Percentiles rank a stretch among this genome's conserved stretches.
phyloP scores from a whole-genome alignment of 2,797 vertebrate genomes.

The Cetoscarus ocellatus region DNA sequence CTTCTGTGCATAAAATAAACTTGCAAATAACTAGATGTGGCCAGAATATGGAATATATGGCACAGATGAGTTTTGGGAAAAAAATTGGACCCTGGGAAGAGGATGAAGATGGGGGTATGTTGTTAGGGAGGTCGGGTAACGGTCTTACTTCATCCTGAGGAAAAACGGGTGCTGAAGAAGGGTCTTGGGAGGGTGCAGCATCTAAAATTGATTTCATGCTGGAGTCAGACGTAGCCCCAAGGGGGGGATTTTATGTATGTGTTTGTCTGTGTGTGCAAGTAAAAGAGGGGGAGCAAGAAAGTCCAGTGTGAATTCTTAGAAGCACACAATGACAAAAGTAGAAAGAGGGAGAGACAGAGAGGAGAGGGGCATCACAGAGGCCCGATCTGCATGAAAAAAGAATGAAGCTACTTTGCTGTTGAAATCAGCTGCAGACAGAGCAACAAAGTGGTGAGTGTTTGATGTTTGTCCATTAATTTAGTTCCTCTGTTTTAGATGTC shows the following conservation, averaged over 20 bases:
- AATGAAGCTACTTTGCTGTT: constrained; percentile 58
- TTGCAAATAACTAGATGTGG: background rate
- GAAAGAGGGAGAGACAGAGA: constrained; percentile 43
- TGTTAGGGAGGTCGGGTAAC: constrained; percentile 42
- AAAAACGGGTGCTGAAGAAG: constrained; percentile 70
- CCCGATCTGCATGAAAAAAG: constrained; percentile 73
- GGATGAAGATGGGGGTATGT: constrained; percentile 41
- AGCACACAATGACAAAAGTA: constrained; percentile 61
- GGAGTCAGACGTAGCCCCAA: constrained; percentile 76
- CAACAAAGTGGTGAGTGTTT: constrained; percentile 40
- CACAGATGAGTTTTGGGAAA: constrained; percentile 11
- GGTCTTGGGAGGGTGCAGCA: constrained; percentile 65
- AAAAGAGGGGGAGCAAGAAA: constrained; percentile 40
- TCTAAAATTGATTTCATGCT: constrained; percentile 83
- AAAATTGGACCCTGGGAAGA: too few species aligned
- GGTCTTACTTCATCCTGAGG: constrained; percentile 77
- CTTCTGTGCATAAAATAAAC: constrained; percentile 17
- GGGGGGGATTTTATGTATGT: constrained; percentile 57
- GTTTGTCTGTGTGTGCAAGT: constrained; percentile 34
- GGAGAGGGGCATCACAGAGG: constrained; percentile 68
- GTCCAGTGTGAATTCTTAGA: constrained; percentile 63
- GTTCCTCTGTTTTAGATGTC: constrained; percentile 34
- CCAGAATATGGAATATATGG: background rate
- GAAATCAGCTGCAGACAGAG: constrained; percentile 48
- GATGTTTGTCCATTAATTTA: constrained; percentile 54